Base-by-base conservation (phyloP, 2,888 invertebrate species). In the Bedellia somnulentella region DNA sequence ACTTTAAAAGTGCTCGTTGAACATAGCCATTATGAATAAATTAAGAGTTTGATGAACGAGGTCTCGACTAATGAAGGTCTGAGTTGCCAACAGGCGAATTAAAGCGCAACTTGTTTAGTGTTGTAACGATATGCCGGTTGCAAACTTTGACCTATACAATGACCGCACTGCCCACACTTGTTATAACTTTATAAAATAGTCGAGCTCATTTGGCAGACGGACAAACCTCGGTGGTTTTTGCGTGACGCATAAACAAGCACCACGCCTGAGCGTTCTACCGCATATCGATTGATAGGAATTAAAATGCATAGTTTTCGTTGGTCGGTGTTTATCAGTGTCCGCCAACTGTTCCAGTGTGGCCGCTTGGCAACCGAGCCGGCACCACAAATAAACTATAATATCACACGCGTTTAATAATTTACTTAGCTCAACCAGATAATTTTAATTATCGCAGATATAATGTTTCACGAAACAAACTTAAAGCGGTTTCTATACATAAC, bases 201-300 rank as follows among this genome's bases (percentile, higher is more conserved):
- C 24, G 18, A 15, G 15, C 5, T 54, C 52, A 58, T 63, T 71
- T 73, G 71, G 71, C 66, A 67, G 54, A 57, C 53, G 56, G 56
- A 53, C 68, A 62, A 60, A 61, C 67, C 58, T 55, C 53, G 46
- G 67, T 47, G 70, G 75, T 60, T 64, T 63, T 63, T 68, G 70
- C n/a, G n/a, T 46, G 68, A 67, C 46, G 49, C 70, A 73, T 73
- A 71, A 73, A 73, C 71, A 67, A 70, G 54, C 50, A 55, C 52
- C 64, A 57, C 64, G 57, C 58, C 60, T 62, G 63, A 50, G 57
- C 52, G 48, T 47, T 55, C 49, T 48, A 60, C 64, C 67, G 54
- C 67, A 45, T 56, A 66, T 66, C 66, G 66, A 73, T 71, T 67
- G 61, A 66, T 63, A 57, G 56, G 52, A 64, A 61, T 71, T 63